Evolutionary conservation across 2,113 vertebrate genomes (phyloP).

Genomic region (Chitala chitala): DNA sequence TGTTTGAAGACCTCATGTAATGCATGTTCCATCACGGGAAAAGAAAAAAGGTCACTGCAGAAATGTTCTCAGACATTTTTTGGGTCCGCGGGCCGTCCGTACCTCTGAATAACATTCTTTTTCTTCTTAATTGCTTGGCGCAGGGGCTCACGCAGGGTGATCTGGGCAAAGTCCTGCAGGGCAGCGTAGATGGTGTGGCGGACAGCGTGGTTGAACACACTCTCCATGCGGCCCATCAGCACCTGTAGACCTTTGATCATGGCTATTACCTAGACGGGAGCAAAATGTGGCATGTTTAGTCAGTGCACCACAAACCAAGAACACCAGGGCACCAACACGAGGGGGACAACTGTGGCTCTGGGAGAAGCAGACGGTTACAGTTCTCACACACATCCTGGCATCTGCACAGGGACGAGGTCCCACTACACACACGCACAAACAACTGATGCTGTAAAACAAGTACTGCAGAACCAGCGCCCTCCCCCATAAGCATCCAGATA

Average conservation of each 20-base stretch:
- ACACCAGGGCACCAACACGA: no score
- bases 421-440: no score
- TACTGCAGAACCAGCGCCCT: no score
- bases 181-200: slow-evolving; percentile 81
- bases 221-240: slow-evolving; percentile 84
- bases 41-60: no score
- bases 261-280: slow-evolving; percentile 68
- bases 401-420: no score
- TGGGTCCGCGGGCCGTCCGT: neutral
- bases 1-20: no score
- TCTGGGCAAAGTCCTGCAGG: slow-evolving; percentile 79
- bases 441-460: no score
- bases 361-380: neutral
- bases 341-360: neutral
- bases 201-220: slow-evolving; percentile 83
- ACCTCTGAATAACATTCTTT: slow-evolving; percentile 85
- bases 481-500: no score
- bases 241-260: slow-evolving; percentile 88
- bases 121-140: slow-evolving; percentile 84
- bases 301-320: no score
- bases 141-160: slow-evolving; percentile 74
- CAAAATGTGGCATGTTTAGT: neutral
- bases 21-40: no score
- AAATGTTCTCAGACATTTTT: no score
- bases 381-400: neutral